Conservation (phyloP, 1,140 invertebrate species). For the Delia radicum region DNA sequence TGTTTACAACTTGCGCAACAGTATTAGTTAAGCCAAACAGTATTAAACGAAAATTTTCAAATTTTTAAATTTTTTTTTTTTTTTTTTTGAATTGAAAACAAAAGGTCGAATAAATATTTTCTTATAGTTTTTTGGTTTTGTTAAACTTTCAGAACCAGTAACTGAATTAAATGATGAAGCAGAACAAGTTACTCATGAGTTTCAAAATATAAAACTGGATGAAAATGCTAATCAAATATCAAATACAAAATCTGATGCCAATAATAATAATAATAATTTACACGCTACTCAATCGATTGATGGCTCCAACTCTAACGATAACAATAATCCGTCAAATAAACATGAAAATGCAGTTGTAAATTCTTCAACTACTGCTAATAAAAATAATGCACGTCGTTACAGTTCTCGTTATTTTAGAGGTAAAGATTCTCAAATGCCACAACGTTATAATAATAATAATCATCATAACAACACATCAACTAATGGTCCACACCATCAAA, state of each 20-base stretch:
- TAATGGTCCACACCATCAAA: neutral
- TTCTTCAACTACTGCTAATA: neutral
- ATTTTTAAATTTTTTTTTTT: no score
- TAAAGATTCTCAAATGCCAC: neutral
- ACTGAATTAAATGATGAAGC: neutral
- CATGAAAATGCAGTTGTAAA: neutral
- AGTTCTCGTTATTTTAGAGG: neutral
- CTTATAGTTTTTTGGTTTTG: no score
- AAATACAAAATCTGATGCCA: slow-evolving; percentile 1
- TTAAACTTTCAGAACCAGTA: neutral
- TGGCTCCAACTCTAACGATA: neutral
- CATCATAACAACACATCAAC: neutral
- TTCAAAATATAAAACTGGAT: slow-evolving; percentile 11
- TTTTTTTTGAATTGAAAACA: no score
- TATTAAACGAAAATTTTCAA: no score
- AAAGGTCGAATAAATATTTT: no score
- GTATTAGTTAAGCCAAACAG: no score
- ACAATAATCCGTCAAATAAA: neutral
- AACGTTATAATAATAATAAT: neutral
- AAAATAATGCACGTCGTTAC: neutral
- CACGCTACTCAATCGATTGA: neutral
- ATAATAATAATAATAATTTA: neutral
- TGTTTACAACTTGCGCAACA: no score
- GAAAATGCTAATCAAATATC: slow-evolving; percentile 10
- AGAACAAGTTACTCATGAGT: neutral